Conservation (phyloP, 2,113 vertebrate species). For the Illadopsis cleaveri region DNA sequence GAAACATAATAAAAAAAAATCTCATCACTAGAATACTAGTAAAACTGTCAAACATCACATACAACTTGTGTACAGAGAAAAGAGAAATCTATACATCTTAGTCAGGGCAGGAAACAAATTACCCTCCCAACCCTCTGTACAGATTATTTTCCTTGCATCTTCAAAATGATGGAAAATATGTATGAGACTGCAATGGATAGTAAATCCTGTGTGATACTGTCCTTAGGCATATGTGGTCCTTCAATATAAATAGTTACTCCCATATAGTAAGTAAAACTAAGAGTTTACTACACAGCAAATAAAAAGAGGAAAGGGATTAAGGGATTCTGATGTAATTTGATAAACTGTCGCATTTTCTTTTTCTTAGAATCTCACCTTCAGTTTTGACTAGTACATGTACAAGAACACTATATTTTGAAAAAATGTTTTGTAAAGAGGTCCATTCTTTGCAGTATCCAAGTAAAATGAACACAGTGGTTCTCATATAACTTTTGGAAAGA, state of each 20-base stretch:
- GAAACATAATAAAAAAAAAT: conserved; percentile 54
- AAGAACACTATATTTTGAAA: not conserved
- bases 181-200: not conserved
- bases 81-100: not conserved
- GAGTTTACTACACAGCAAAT: not conserved
- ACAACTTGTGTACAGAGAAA: not conserved
- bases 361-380: not conserved
- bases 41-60: conserved; percentile 21
- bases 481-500: not conserved
- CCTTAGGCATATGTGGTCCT: not conserved
- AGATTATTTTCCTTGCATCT: not conserved
- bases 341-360: not conserved
- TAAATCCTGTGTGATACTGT: not conserved
- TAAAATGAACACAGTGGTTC: not conserved
- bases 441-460: not conserved
- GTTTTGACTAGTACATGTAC: not conserved
- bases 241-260: not conserved
- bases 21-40: not conserved
- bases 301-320: not conserved
- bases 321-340: not conserved
- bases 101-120: not conserved
- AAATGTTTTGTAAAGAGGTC: not conserved
- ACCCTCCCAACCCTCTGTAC: not conserved
- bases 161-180: not conserved
- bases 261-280: not conserved